Base-by-base conservation (phyloP, 2,888 invertebrate species). In the Prenolepis imparis region DNA sequence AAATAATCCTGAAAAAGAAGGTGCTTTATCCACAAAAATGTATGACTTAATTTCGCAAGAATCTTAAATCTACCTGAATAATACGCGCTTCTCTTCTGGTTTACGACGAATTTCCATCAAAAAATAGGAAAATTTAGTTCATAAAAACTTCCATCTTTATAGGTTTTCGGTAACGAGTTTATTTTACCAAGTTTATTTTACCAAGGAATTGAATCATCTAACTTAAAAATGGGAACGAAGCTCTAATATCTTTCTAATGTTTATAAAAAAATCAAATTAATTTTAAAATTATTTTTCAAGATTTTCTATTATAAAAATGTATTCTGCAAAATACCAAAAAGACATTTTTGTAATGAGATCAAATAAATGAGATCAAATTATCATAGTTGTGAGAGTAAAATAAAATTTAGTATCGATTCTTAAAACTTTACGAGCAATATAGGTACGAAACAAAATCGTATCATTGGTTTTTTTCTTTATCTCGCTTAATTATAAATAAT, bases 11-110 rank as follows among this genome's bases (percentile, higher is more conserved):
- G 63, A 77, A 88, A 44, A 75, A 57, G 85, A 85, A 87, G 89
- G 85, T 87, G 88, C 84, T 87, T 90, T 90, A 86, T 75, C 86
- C 59, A 92, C 89, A 87, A 91, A 92, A 92, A 93, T 92, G 93
- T 93, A n/a, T 93, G 93, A 94, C 92, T 92, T 92, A 92, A 93
- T 93, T 94, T 94, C 4, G 92, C 93, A 89, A 92, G 91, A 93
- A 92, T 90, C 87, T 84, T 28, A 4, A n/a, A n/a, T n/a, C n/a
- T n/a, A n/a, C 18, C 8, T 28, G 28, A 48, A 6, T 5, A 48
- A 6, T 48, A 18, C 15, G 44, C 6, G 6, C 48, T 48, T 18
- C 18, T 18, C 18, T 11, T 18, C 18, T 48, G 48, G 18, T 6
- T 48, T 48, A 48, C 48, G 1, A 48, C 6, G 18, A 18, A 4